Evolutionary conservation across 1,140 invertebrate genomes (phyloP), one percentile per base, ranked within the genome.

Genomic region (Acromyrmex charruanus): DNA sequence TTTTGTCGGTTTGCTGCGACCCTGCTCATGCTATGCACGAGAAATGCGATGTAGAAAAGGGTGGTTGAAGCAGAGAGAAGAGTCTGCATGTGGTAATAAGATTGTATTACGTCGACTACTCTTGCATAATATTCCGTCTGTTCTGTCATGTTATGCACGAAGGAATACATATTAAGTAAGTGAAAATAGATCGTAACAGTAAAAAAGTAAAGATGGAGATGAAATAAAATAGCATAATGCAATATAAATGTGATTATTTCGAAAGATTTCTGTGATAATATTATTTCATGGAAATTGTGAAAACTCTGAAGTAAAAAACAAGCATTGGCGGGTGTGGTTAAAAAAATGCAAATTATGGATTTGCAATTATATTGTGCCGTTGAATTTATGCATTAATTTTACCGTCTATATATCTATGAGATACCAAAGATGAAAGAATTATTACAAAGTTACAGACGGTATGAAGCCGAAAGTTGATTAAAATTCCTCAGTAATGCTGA

Each of bases 1-100:
- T 89, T 91, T 91, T 91, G 85, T 91, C 87, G 79, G 89, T 84
- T 89, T 72, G 63, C 68, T 58, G 18, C 58, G 59, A 84, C 35
- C 72, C 79, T 82, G 44, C 79, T 89, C 53, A 18, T 39, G 21
- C 72, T 58, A 55, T 79, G 39, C 53, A 49, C 39, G 74, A 66
- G 16, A 35, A 77, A 53, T 6, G 58, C 55, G 2, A 74, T 51
- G 49, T 16, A 31, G 58, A 75, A 68, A 69, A 63, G 10, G 39
- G 21, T 39, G 55, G 65, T 85, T 58, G 12, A 59, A 61, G 21
- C 49, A 88, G 21, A 71, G 25, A 63, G 18, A 69, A 68, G 28
- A 69, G 63, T 53, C 28, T 35, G 49, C 28, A 16, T 58, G 77
- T 35, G 21, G 65, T 75, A 63, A 79, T 39, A 74, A 59, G 69